Conservation (phyloP, 2,888 invertebrate species). For the Diaprepes abbreviatus region DNA sequence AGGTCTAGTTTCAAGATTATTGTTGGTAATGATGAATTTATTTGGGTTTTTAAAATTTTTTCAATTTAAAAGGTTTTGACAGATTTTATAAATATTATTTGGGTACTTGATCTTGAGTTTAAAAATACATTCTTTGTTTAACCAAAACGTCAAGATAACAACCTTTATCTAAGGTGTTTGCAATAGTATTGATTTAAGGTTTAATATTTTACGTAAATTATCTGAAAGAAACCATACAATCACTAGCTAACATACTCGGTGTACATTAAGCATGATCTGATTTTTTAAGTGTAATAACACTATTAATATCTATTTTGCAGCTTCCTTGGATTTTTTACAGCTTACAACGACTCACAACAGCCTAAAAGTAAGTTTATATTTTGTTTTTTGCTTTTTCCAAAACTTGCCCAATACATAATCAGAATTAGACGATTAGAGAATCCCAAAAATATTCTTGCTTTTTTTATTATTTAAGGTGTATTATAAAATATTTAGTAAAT, state of each 20-base stretch:
- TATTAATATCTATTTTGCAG: slow-evolving; percentile 49
- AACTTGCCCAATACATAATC: background rate
- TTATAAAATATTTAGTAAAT: too few species aligned
- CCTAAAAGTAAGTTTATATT: slow-evolving; percentile 46
- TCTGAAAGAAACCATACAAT: slow-evolving; percentile 40
- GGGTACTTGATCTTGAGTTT: background rate
- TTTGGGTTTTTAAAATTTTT: background rate
- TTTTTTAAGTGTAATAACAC: slow-evolving; percentile 37
- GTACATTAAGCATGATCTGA: slow-evolving; percentile 34
- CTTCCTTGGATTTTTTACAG: slow-evolving; percentile 40
- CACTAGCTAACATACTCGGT: slow-evolving; percentile 4
- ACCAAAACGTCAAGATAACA: slow-evolving; percentile 29
- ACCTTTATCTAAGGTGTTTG: slow-evolving; percentile 22
- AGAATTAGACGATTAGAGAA: too few species aligned
- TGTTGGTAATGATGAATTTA: background rate
- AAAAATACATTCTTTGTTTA: slow-evolving; percentile 30
- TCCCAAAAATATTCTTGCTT: too few species aligned
- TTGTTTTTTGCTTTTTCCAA: background rate
- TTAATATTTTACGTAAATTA: slow-evolving; percentile 34
- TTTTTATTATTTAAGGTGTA: too few species aligned
- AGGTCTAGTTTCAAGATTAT: slow-evolving; percentile 29
- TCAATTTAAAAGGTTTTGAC: too few species aligned
- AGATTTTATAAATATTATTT: background rate
- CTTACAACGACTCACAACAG: slow-evolving; percentile 32
- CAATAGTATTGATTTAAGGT: slow-evolving; percentile 45